These are phyloP conservation scores for Bombyx mandarina DNA, from an alignment of 1,140 invertebrate species.

Conservation along the genomic window DNA sequence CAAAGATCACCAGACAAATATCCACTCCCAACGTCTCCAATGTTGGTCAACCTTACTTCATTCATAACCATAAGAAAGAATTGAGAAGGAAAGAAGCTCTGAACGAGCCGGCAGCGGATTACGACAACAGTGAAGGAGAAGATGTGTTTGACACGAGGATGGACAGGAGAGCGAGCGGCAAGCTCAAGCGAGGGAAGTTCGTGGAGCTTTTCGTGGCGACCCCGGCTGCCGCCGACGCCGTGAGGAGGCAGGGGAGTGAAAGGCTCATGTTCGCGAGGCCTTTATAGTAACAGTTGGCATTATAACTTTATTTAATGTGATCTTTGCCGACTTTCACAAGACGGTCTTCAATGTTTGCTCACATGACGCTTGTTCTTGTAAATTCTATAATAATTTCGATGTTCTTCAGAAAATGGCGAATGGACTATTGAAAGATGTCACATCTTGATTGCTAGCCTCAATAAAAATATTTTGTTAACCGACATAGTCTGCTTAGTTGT, in stretches of 20 bases:
- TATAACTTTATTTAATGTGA: neutral
- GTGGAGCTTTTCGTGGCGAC: conserved; percentile 62
- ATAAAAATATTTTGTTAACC: too few relatives aligned
- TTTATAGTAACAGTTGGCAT: conserved; percentile 28
- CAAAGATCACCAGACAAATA: conserved; percentile 38
- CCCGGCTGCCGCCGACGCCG: conserved; percentile 56
- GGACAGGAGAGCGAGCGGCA: conserved; percentile 34
- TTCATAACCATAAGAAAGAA: conserved; percentile 36
- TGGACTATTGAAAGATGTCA: too few relatives aligned
- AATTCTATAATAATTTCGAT: too few relatives aligned
- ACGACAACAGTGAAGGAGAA: conserved; percentile 67
- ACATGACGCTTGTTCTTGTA: too few relatives aligned
- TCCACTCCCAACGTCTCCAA: conserved; percentile 52
- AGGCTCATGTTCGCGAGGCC: conserved; percentile 55
- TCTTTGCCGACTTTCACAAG: neutral
- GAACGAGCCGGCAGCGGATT: conserved; percentile 63
- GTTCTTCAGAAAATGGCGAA: too few relatives aligned
- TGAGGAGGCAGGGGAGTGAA: conserved; percentile 60
- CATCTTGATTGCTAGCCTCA: too few relatives aligned
- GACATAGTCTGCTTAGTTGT: too few relatives aligned
- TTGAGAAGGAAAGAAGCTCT: conserved; percentile 47
- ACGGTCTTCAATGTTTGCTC: too few relatives aligned
- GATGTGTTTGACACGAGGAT: conserved; percentile 54
- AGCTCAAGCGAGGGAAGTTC: conserved; percentile 45
- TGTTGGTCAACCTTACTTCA: conserved; percentile 36